phyloP scores from a whole-genome alignment of 2,888 invertebrate species.

The Drosophila falleni region DNA sequence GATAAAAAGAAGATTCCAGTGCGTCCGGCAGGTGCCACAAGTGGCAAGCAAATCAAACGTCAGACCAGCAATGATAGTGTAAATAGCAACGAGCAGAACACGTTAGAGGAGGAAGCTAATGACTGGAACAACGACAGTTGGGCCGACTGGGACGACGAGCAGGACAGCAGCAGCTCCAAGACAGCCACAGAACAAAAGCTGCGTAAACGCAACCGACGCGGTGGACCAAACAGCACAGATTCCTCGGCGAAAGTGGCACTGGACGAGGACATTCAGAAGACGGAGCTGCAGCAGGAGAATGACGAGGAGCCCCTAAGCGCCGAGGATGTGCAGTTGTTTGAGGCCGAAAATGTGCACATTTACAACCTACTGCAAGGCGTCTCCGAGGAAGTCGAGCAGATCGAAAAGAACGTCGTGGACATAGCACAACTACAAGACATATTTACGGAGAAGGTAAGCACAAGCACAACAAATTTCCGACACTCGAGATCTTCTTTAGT shows the following conservation, averaged over 20 bases:
- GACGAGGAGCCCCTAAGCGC: constrained; percentile 88
- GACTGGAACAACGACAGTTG: constrained; percentile 70
- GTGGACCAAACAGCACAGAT: constrained; percentile 35
- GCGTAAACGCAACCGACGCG: constrained; percentile 57
- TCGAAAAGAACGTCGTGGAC: constrained; percentile 96
- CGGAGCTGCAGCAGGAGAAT: constrained; percentile 78
- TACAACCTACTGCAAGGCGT: constrained; percentile 95
- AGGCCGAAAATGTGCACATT: constrained; percentile 95
- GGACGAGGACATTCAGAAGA: constrained; percentile 83
- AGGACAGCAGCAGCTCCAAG: constrained; percentile 13
- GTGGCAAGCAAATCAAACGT: constrained; percentile 48
- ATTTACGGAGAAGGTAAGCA: constrained; percentile 94
- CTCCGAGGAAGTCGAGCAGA: constrained; percentile 95
- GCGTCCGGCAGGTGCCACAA: constrained; percentile 75
- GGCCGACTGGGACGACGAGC: constrained; percentile 60
- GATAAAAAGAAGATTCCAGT: constrained; percentile 82
- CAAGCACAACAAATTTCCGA: background rate
- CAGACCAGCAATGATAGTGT: constrained; percentile 24
- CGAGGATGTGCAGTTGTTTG: constrained; percentile 97
- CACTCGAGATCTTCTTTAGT: background rate
- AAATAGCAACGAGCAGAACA: constrained; percentile 10
- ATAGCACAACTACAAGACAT: constrained; percentile 98
- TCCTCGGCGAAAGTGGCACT: constrained; percentile 81
- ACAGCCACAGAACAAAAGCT: constrained; percentile 36
- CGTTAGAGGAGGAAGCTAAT: constrained; percentile 39